phyloP scores from a whole-genome alignment of 2,797 vertebrate species.

The Tokudaia tokunoshimensis region DNA sequence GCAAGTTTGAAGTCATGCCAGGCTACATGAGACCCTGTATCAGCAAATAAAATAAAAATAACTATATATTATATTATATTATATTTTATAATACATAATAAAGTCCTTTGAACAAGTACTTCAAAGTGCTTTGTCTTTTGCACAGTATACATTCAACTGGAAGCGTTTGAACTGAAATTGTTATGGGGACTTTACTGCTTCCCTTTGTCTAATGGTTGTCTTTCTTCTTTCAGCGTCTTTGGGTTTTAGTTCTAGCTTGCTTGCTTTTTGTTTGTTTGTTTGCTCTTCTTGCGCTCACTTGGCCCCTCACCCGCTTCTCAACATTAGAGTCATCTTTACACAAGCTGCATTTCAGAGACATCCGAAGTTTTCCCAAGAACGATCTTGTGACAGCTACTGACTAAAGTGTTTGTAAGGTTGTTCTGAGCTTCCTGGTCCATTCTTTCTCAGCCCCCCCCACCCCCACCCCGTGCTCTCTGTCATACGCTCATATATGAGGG shows the following conservation, averaged over 20 bases:
- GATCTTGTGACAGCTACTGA: background rate
- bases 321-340: background rate
- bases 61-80: background rate
- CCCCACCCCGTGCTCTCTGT: too few species aligned
- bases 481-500: background rate
- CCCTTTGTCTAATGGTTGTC: background rate
- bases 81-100: background rate
- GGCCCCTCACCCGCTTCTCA: background rate
- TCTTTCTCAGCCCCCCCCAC: background rate
- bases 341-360: background rate
- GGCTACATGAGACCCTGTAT: background rate
- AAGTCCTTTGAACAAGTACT: background rate
- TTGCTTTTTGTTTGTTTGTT: background rate
- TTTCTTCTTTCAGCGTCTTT: background rate
- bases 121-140: background rate
- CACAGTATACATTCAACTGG: background rate
- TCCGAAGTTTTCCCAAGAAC: background rate
- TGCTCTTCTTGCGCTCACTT: background rate
- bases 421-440: background rate
- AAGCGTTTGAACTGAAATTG: background rate
- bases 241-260: background rate
- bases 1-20: background rate
- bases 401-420: background rate
- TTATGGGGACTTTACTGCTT: background rate
- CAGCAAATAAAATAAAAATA: background rate